Evolutionary conservation across 2,888 invertebrate genomes (phyloP).

Genomic region (Listrodromus nycthemerus): DNA sequence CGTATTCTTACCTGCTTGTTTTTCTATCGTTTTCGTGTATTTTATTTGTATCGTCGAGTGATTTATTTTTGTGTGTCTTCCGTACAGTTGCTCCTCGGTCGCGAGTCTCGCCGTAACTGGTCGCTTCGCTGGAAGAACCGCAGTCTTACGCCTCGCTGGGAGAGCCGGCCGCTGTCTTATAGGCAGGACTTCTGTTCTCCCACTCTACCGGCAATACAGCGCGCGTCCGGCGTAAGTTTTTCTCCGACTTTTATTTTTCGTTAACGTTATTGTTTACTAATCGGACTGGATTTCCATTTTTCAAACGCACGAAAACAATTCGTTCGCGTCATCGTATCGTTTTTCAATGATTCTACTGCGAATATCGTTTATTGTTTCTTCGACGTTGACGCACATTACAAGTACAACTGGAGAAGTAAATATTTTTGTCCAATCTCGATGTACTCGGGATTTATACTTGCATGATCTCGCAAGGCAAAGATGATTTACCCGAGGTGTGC

Average conservation of each 20-base stretch:
- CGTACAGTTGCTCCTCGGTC: constrained; percentile 18
- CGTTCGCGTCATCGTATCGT: constrained; percentile 32
- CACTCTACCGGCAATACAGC: constrained; percentile 65
- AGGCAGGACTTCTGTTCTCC: constrained; percentile 60
- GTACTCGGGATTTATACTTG: background rate
- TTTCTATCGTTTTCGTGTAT: background rate
- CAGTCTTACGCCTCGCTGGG: constrained; percentile 59
- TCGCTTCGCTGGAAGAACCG: constrained; percentile 23
- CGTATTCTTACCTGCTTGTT: constrained; percentile 37
- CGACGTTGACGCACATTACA: background rate
- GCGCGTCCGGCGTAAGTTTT: constrained; percentile 1
- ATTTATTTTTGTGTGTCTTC: constrained; percentile 21
- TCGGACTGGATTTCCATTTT: constrained; percentile 11
- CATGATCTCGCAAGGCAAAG: background rate
- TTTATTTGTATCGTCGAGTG: constrained; percentile 28
- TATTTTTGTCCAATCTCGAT: background rate
- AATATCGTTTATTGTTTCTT: background rate
- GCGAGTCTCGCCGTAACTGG: constrained; percentile 58
- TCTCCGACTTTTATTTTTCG: constrained; percentile 11
- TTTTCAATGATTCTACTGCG: background rate
- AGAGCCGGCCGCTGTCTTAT: constrained; percentile 62
- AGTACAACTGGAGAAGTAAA: background rate
- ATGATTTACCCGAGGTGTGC: background rate
- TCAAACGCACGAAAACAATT: constrained; percentile 37
- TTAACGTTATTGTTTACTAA: constrained; percentile 47